Conservation (phyloP, 2,888 invertebrate species). For the Philonicus albiceps region DNA sequence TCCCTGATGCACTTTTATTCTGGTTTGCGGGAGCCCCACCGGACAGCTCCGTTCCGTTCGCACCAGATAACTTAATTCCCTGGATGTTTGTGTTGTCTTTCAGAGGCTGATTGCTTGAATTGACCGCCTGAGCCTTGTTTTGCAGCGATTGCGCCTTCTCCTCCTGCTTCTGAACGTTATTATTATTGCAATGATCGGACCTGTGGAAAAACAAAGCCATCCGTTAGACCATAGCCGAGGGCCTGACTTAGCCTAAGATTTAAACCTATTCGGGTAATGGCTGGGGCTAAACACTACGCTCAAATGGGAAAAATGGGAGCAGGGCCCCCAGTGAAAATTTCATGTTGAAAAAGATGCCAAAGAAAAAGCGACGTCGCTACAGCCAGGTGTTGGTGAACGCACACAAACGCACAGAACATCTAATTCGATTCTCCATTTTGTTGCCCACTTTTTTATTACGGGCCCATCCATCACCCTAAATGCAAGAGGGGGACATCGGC, state of each 20-base stretch:
- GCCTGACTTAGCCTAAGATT: background rate
- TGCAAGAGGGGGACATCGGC: background rate
- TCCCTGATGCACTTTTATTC: background rate
- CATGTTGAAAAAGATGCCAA: background rate
- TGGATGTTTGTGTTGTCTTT: constrained; percentile 31
- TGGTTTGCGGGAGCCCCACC: constrained; percentile 31
- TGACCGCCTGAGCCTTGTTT: background rate
- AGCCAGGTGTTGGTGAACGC: background rate
- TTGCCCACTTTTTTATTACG: constrained; percentile 3
- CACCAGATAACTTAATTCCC: constrained; percentile 55
- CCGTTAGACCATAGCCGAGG: background rate
- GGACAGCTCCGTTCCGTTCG: constrained; percentile 48
- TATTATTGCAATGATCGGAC: constrained; percentile 69
- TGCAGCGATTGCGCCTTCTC: constrained; percentile 58
- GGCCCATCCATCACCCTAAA: background rate
- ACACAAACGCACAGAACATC: background rate
- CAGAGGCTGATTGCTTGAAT: background rate
- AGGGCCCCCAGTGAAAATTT: background rate
- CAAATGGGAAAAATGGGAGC: background rate
- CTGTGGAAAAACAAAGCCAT: constrained; percentile 60
- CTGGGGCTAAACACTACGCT: background rate
- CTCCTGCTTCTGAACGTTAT: constrained; percentile 67
- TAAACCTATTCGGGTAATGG: background rate
- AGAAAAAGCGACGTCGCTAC: background rate
- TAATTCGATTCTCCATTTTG: constrained; percentile 3